A percentile compares a stretch with the other conserved stretches of the same genome.
These are phyloP conservation scores for Graphium colonna DNA, from an alignment of 2,888 invertebrate species.

Conservation along the genomic window DNA sequence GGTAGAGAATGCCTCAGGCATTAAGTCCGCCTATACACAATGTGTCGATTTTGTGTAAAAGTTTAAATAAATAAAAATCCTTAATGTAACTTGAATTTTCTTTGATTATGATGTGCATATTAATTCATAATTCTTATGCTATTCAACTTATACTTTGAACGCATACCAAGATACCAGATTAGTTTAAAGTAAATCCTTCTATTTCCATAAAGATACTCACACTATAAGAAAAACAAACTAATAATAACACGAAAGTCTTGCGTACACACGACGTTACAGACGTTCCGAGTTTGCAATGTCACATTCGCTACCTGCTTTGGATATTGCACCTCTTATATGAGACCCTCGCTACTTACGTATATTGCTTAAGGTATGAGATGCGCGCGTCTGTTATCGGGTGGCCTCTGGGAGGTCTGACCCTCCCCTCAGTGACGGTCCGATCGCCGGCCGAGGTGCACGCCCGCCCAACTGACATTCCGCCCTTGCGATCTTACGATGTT, in stretches of 20 bases:
- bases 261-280: neutral
- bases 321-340: constrained; percentile 57
- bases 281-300: constrained; percentile 11
- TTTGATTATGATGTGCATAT: too few relatives aligned
- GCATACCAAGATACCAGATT: too few relatives aligned
- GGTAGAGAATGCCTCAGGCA: too few relatives aligned
- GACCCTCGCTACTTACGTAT: constrained; percentile 41
- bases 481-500: constrained; percentile 35
- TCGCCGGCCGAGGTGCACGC: constrained; percentile 49
- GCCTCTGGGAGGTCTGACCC: constrained; percentile 50
- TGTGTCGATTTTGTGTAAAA: too few relatives aligned
- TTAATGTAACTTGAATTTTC: too few relatives aligned
- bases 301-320: constrained; percentile 47
- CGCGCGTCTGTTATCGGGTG: constrained; percentile 62
- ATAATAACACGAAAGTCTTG: neutral
- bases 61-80: too few relatives aligned
- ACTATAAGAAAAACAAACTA: too few relatives aligned
- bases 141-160: too few relatives aligned
- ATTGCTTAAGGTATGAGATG: constrained; percentile 61
- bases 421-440: constrained; percentile 64
- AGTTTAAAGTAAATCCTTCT: too few relatives aligned
- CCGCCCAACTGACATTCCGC: constrained; percentile 45
- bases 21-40: too few relatives aligned
- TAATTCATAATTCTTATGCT: too few relatives aligned
- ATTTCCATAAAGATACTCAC: too few relatives aligned